These are phyloP conservation scores for Corapipo altera DNA, from an alignment of 2,113 vertebrate genomes.

Conservation along the genomic window DNA sequence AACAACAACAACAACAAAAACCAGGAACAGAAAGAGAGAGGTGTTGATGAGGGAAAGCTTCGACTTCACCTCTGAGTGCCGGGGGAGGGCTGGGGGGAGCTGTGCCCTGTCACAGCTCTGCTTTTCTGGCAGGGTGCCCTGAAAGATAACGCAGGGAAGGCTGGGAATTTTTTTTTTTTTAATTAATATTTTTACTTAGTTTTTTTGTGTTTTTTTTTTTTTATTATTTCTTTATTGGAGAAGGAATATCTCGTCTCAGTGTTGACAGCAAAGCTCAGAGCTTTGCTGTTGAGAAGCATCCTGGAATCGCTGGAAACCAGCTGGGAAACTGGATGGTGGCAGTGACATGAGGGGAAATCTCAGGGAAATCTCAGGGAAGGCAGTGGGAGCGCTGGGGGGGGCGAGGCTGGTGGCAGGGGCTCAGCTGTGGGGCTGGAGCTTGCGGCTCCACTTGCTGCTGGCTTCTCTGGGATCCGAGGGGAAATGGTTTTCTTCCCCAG, in stretches of 20 bases:
- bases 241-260: neutral
- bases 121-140: neutral
- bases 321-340: neutral
- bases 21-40: neutral
- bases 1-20: neutral
- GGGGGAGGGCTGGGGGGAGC: neutral
- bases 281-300: neutral
- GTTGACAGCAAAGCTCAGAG: neutral
- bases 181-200: neutral
- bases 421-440: neutral
- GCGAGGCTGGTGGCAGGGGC: neutral
- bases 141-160: neutral
- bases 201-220: neutral
- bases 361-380: neutral
- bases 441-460: accelerated
- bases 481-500: neutral
- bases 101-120: neutral
- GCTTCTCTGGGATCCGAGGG: neutral
- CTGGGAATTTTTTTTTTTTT: neutral
- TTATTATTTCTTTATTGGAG: neutral
- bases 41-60: neutral
- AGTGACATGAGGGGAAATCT: neutral
- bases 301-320: accelerated
- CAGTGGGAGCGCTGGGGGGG: accelerated
- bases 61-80: neutral